phyloP scores from a whole-genome alignment of 2,113 vertebrate species.

The Eulemur macaco region DNA sequence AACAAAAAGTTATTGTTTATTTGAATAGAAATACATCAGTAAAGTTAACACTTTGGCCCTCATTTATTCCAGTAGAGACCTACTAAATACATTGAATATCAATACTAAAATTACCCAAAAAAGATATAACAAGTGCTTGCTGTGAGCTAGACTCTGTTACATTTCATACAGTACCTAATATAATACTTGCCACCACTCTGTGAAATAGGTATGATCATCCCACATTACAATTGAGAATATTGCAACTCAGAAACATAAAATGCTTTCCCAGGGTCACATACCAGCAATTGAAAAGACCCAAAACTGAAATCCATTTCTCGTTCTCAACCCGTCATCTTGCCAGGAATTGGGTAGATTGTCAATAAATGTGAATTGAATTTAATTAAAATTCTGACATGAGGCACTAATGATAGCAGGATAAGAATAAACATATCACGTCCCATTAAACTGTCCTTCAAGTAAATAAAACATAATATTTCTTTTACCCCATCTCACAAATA shows the following conservation, averaged over 20 bases:
- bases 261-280: not conserved
- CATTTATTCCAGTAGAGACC: not conserved
- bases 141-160: not conserved
- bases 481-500: not conserved
- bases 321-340: not conserved
- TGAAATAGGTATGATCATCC: not conserved
- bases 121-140: not conserved
- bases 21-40: not conserved
- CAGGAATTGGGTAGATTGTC: not conserved
- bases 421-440: not conserved
- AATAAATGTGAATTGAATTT: not conserved
- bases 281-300: not conserved
- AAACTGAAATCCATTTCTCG: not conserved
- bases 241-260: not conserved
- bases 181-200: not conserved
- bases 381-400: not conserved
- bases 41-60: not conserved
- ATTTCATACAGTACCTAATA: not conserved
- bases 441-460: not conserved
- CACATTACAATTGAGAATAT: not conserved
- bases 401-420: not conserved
- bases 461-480: not conserved
- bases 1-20: not conserved
- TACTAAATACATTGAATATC: not conserved
- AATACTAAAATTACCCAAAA: not conserved